Evolutionary conservation across 2,888 invertebrate species (phyloP), one percentile per base, ranked within the genome.

Genomic region (Drosophila demipolita): DNA sequence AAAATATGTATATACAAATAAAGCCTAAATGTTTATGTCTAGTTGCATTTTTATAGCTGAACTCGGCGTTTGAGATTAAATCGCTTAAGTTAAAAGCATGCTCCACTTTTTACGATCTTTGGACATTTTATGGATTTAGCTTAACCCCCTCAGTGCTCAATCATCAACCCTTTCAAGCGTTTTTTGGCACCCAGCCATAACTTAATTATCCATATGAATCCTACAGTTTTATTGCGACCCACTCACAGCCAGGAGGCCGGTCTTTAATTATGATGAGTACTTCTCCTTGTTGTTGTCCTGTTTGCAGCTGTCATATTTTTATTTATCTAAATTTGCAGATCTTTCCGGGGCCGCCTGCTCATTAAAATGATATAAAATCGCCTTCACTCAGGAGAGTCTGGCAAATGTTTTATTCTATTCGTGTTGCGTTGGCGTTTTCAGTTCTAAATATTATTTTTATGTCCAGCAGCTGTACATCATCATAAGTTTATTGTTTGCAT

Each of bases 141-240:
- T 49, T 42, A 49, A 55, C 40, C 32, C 49, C 35, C 29, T 3
- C 20, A 29, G 29, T 15, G 35, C 26, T 23, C 52, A 50, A 50
- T 52, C 32, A 38, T 7, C 33, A 67, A 67, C 69, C 68, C 49
- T 53, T 59, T 67, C 38, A 73, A 54, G 57, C 79, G 58, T 60
- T 74, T 66, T 66, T 75, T 75, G 73, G 73, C 84, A 80, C 80
- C 73, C 66, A 45, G 78, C 75, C 89, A 85, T 87, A 89, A 89
- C 85, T 89, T 87, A 85, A 85, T 85, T 85, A 85, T 85, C 85
- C 85, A 87, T 85, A 85, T 85, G 85, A 87, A 89, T 85, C 80
- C 88, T 75, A 79, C 66, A 66, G 71, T 89, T 89, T 85, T 87
- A 85, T 82, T 79, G 23, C 55, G 55, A 55, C 55, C 26, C 42